A percentile compares a stretch with the other conserved stretches of the same genome.
Conservation (phyloP, 2,888 invertebrate species). For the Sinhomidia bicolor region DNA sequence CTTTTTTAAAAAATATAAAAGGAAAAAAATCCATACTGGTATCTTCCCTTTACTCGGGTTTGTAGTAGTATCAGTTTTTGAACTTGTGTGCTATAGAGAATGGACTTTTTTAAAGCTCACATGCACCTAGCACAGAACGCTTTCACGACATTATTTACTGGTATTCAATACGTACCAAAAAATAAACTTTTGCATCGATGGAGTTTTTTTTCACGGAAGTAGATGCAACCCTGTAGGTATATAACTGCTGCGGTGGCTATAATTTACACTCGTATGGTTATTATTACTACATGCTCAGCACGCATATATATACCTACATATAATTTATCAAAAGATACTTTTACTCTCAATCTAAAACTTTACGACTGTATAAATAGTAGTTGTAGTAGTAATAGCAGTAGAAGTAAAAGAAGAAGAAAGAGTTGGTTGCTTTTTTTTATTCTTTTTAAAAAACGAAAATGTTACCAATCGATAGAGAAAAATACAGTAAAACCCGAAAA, state of each 20-base stretch:
- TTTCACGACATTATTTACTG: constrained; percentile 1
- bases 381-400: too few species aligned
- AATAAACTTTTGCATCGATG: not conserved
- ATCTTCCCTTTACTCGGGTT: not conserved
- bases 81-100: constrained; percentile 19
- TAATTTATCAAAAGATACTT: not conserved
- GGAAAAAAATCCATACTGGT: not conserved
- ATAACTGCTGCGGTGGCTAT: not conserved
- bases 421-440: too few species aligned
- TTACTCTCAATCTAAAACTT: not conserved
- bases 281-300: not conserved
- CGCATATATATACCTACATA: not conserved
- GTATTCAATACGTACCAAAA: not conserved
- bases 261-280: not conserved
- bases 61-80: constrained; percentile 7
- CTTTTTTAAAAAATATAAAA: not conserved
- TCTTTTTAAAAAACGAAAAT: constrained; percentile 6
- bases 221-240: constrained; percentile 33
- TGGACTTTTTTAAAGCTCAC: not conserved
- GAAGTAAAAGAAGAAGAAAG: not conserved
- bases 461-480: constrained; percentile 34
- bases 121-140: not conserved
- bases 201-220: not conserved
- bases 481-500: not conserved
- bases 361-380: not conserved